Conservation (phyloP, 2,113 vertebrate species). For the Tringa solitaria region DNA sequence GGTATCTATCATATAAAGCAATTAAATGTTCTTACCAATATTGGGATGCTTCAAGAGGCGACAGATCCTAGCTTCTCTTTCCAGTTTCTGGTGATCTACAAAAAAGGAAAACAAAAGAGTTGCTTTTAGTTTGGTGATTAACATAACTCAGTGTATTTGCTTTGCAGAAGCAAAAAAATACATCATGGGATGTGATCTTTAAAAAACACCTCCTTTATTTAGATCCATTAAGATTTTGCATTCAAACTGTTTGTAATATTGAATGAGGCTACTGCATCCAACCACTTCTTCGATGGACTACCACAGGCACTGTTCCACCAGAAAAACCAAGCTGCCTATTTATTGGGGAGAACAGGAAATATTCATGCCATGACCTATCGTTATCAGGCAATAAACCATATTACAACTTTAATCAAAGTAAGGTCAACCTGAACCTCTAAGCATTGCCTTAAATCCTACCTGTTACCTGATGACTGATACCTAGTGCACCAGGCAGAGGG, state of each 20-base stretch:
- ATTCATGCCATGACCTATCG: not conserved
- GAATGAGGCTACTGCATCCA: not conserved
- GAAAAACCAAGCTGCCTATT: not conserved
- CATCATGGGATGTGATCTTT: not conserved
- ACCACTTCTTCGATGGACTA: not conserved
- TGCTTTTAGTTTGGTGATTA: not conserved
- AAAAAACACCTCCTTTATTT: not conserved
- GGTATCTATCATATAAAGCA: not conserved
- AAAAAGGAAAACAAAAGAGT: not conserved
- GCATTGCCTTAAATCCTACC: not conserved
- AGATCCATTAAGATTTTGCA: not conserved
- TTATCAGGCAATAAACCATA: not conserved
- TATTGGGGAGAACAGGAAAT: not conserved
- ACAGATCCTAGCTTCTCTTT: conserved; percentile 93
- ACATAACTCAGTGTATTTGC: not conserved
- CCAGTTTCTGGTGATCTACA: conserved; percentile 93
- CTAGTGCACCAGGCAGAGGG: not conserved
- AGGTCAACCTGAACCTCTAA: not conserved
- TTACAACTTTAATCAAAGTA: not conserved
- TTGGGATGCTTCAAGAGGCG: conserved; percentile 91
- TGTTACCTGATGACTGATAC: not conserved
- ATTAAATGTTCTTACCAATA: conserved; percentile 79
- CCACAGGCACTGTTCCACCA: not conserved
- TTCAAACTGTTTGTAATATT: not conserved
- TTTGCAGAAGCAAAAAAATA: not conserved